Conservation (phyloP, 2,797 vertebrate genomes). For the Hoplostethus atlanticus region DNA sequence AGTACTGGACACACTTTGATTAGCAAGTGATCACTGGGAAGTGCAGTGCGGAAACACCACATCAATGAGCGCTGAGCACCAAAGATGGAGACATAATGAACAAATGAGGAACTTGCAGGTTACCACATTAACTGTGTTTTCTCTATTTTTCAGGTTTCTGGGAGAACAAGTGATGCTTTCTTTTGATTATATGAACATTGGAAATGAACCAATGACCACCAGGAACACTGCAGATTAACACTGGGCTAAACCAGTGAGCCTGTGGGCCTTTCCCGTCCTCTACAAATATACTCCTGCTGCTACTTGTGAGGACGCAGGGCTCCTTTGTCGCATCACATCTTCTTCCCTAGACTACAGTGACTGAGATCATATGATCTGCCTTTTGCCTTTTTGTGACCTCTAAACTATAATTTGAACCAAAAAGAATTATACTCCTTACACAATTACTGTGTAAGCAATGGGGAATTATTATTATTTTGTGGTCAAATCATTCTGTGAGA, state of each 20-base stretch:
- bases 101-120: no score
- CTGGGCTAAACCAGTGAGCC: neutral
- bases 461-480: no score
- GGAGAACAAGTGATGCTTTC: constrained; percentile 29
- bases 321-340: neutral
- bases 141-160: constrained; percentile 36
- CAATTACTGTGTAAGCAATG: no score
- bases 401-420: no score
- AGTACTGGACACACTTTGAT: no score
- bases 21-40: no score
- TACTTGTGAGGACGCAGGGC: neutral
- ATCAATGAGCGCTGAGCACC: neutral
- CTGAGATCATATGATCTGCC: neutral
- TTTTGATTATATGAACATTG: constrained; percentile 28
- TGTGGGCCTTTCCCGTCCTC: neutral
- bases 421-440: no score
- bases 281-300: neutral
- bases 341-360: neutral
- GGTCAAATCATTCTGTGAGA: no score
- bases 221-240: no score
- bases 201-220: neutral
- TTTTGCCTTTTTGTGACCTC: neutral
- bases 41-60: no score
- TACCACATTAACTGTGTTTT: neutral
- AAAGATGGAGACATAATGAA: no score